These are phyloP conservation scores for Lydus trimaculatus DNA, from an alignment of 2,888 invertebrate genomes.

Conservation along the genomic window DNA sequence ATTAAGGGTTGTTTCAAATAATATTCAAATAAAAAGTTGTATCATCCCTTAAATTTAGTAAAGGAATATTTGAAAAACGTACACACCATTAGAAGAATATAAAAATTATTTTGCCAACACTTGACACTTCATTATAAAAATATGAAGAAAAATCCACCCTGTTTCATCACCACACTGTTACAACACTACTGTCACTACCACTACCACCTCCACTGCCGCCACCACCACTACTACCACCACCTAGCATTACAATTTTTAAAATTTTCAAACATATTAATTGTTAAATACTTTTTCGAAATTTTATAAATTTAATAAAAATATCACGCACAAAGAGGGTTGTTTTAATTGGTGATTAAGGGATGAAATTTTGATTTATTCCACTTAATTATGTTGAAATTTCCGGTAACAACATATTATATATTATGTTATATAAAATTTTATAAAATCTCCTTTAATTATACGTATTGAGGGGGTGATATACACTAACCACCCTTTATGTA, in stretches of 20 bases:
- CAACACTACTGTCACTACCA: slow-evolving; percentile 1
- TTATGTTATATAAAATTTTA: not conserved
- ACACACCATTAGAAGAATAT: not conserved
- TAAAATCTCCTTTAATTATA: not conserved
- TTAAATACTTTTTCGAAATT: not conserved
- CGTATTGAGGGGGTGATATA: not conserved
- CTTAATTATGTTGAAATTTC: too few relatives aligned
- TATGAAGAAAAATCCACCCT: not conserved
- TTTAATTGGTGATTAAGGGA: not conserved
- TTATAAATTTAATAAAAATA: not conserved
- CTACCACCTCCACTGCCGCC: not conserved
- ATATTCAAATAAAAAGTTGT: not conserved
- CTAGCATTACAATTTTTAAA: not conserved
- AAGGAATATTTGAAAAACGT: not conserved
- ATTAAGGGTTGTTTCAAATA: not conserved
- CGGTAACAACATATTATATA: not conserved
- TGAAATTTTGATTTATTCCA: too few relatives aligned
- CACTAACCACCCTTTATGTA: not conserved
- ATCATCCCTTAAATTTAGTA: not conserved
- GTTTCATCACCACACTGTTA: slow-evolving; percentile 5
- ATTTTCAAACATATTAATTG: not conserved
- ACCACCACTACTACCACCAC: not conserved
- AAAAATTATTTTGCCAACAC: not conserved
- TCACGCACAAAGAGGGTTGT: not conserved
- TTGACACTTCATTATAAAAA: not conserved